Evolutionary conservation across 1,140 invertebrate species (phyloP), one percentile per base, ranked within the genome.

Genomic region (Cyclargus thomasi): DNA sequence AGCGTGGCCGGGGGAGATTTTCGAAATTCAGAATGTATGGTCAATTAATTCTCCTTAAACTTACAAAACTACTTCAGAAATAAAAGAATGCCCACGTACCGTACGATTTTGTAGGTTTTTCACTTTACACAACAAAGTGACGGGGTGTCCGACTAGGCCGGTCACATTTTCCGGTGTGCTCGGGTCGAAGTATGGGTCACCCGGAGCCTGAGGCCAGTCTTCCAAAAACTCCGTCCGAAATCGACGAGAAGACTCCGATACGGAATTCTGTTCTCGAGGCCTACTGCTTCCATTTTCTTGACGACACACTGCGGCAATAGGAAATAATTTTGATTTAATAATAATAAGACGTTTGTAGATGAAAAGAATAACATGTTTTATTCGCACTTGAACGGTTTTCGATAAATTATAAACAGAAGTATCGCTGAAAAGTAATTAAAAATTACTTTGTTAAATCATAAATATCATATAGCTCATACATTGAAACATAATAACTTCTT

Each of bases 31-130:
- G n/a, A n/a, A n/a, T n/a, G n/a, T n/a, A n/a, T n/a, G n/a, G n/a
- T n/a, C n/a, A n/a, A n/a, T n/a, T n/a, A n/a, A n/a, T n/a, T n/a
- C n/a, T n/a, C n/a, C n/a, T n/a, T 0, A 29, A 29, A 29, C 29
- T 6, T 23, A 23, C 6, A 23, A 23, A 29, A 2, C 29, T 29
- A 29, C 29, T 29, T 29, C 5, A 47, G 8, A 47, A 47, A 14
- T 35, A 59, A 20, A 67, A 64, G 8, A 35, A 65, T 62, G 53
- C 17, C 39, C 23, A 78, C 95, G 94, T 89, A 97, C 96, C 83
- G 96, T 97, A 90, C 96, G 92, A 89, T 97, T 97, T 71, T 96
- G 96, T 16, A 97, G 90, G 90, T 97, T 97, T 85, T 96, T 96
- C 68, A 97, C 96, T 89, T 95, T 93, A 79, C 97, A 97, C 71